Percentiles rank a stretch among this genome's conserved stretches.
Conservation (phyloP, 1,140 invertebrate genomes). For the Tigriopus japonicus region DNA sequence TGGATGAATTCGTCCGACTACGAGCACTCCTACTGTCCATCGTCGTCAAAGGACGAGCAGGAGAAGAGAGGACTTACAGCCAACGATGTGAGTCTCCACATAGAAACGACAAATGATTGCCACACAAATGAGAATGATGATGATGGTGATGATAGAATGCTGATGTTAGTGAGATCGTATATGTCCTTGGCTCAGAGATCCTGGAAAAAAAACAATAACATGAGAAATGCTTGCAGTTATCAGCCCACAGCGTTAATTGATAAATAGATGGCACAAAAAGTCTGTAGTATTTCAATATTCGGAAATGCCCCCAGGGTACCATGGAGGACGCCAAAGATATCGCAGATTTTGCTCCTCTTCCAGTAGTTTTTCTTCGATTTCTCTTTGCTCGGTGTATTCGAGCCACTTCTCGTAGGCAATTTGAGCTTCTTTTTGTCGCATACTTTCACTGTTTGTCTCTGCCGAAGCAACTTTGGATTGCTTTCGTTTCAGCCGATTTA, state of each 20-base stretch:
- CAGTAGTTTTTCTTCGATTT: not conserved
- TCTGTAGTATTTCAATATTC: not conserved
- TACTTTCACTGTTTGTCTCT: not conserved
- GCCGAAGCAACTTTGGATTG: not conserved
- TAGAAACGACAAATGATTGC: no score
- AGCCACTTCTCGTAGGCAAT: constrained; percentile 3
- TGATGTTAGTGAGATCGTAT: no score
- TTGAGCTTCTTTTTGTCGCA: not conserved
- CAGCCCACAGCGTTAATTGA: no score
- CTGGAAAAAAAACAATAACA: no score
- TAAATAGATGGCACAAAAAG: no score
- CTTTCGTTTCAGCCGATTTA: not conserved
- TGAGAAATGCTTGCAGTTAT: no score
- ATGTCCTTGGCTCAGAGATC: no score
- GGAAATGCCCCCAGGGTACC: not conserved
- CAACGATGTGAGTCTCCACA: no score
- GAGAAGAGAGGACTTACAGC: no score
- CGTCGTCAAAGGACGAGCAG: not conserved
- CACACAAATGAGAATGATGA: no score
- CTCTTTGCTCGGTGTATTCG: not conserved
- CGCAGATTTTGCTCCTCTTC: constrained; percentile 1
- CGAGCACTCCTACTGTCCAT: not conserved
- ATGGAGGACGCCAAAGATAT: constrained; percentile 5
- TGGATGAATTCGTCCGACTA: constrained; percentile 5
- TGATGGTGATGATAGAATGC: no score